Evolutionary conservation across 2,113 vertebrate genomes (phyloP), one percentile per base, ranked within the genome.

Genomic region (Stigmatopora argus): DNA sequence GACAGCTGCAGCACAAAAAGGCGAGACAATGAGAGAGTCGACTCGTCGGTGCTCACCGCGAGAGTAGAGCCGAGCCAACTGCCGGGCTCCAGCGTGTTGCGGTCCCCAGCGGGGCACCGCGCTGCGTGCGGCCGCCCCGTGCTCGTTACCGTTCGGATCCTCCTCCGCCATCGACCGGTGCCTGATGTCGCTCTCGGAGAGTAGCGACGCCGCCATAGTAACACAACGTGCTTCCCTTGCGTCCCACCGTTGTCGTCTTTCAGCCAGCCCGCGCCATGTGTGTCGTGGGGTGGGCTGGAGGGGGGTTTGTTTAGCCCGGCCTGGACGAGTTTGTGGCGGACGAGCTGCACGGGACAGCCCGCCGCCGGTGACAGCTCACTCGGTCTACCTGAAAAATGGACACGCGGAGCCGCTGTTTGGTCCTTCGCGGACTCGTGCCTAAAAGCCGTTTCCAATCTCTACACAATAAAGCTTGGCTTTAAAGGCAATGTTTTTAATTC

Each of bases 81-180:
- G 88, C 5, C 85, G 83, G 74, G 91, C 89, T 58, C 91, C 91
- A 47, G 89, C 89, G 79, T 91, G 90, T 79, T 90, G 90, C 66
- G 89, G 89, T 80, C 91, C 90, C 90, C 90, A 92, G 71, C 89
- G 88, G 62, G 91, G 90, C 35, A 72, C 82, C 49, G 85, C 77
- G 83, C 89, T 89, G 78, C 81, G 88, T 44, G 89, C 89, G 18
- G 89, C 90, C 85, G 89, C 86, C 60, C 90, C 91, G 13, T 91
- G 90, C 80, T 92, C 90, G 46, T 92, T 91, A 52, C 91, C 89
- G 83, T 91, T 90, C 85, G 91, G 91, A 81, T 92, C 91, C 83
- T 92, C 90, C 77, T 92, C 91, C 69, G 91, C 90, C 90, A 92
- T 92, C 78, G 91, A 92, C 78, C 90, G 85, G 70, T 87, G 86